Percentiles rank a stretch among this genome's conserved stretches.
These are phyloP conservation scores for Anagrus nilaparvatae DNA, from an alignment of 1,140 invertebrate genomes.

Conservation along the genomic window DNA sequence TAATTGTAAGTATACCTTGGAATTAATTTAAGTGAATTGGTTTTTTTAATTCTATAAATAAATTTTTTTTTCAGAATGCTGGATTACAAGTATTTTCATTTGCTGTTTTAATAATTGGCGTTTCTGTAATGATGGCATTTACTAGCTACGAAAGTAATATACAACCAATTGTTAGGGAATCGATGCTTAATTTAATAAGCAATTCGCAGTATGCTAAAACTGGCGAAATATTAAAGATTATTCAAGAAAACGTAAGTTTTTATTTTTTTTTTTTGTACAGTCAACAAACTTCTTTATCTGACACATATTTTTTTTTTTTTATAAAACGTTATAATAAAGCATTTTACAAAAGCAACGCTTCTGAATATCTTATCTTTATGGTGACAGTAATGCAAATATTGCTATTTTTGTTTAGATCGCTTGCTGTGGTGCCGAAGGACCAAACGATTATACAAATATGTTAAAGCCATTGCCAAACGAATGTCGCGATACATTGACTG, in stretches of 20 bases:
- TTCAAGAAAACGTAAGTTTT: conserved; percentile 80
- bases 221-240: conserved; percentile 54
- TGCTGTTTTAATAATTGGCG: conserved; percentile 59
- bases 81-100: conserved; percentile 60
- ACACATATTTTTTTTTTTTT: neutral
- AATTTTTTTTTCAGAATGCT: conserved; percentile 50
- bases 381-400: neutral
- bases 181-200: conserved; percentile 60
- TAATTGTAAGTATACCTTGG: conserved; percentile 39
- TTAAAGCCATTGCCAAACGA: conserved; percentile 67
- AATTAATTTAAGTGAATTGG: conserved; percentile 1
- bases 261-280: too few species aligned
- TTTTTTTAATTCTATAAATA: conserved; percentile 1
- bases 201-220: conserved; percentile 56
- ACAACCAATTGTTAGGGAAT: conserved; percentile 59
- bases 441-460: conserved; percentile 65
- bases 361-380: conserved; percentile 4
- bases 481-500: conserved; percentile 76
- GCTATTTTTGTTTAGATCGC: conserved; percentile 51
- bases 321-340: neutral
- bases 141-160: conserved; percentile 68
- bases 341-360: neutral
- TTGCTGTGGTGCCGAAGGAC: conserved; percentile 74
- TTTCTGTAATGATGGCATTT: conserved; percentile 66
- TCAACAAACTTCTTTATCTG: conserved; percentile 6